phyloP scores from a whole-genome alignment of 2,888 invertebrate species.

The Pachliopta kotzebuea region DNA sequence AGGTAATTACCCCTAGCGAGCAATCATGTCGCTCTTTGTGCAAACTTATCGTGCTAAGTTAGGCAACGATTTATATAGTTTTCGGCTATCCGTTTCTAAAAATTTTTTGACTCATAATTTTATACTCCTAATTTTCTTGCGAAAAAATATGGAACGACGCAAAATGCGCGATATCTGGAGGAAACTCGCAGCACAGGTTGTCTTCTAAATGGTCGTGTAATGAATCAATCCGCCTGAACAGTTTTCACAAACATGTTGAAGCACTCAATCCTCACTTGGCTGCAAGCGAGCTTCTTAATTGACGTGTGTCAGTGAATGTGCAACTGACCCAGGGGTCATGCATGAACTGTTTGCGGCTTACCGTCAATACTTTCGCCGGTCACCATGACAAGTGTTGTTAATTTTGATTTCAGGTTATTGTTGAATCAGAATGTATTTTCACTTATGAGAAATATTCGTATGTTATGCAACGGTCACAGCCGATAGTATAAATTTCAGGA shows the following conservation, averaged over 20 bases:
- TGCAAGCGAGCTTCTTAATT: conserved; percentile 71
- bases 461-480: conserved; percentile 23
- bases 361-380: conserved; percentile 68
- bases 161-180: conserved; percentile 2
- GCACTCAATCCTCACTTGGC: conserved; percentile 71
- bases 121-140: too few relatives aligned
- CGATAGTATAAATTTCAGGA: background rate
- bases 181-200: conserved; percentile 7
- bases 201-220: conserved; percentile 43
- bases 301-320: conserved; percentile 78
- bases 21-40: conserved; percentile 1
- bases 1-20: conserved; percentile 51
- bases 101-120: background rate
- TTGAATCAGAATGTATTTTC: conserved; percentile 18
- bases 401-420: conserved; percentile 29
- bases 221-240: conserved; percentile 72
- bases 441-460: conserved; percentile 17
- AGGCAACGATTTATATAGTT: background rate
- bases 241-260: conserved; percentile 76
- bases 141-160: background rate
- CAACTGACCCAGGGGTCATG: conserved; percentile 73
- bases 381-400: conserved; percentile 23
- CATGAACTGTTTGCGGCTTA: conserved; percentile 71
- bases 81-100: background rate
- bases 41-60: conserved; percentile 2